Evolutionary conservation across 1,140 invertebrate species (phyloP).

Genomic region (Phenacoccus solenopsis): DNA sequence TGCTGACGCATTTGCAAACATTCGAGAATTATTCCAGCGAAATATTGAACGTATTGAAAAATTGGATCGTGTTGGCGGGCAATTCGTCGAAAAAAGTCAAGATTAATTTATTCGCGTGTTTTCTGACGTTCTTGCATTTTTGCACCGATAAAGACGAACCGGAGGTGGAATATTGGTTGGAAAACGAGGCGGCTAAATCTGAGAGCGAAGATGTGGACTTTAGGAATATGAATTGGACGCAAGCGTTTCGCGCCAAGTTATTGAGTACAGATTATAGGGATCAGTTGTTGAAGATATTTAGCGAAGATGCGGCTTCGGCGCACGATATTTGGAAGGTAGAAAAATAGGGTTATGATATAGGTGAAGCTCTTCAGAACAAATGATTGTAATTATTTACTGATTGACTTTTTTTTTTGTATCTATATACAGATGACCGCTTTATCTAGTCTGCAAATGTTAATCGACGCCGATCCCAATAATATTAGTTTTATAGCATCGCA

Average conservation of each 20-base stretch:
- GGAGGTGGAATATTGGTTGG: background rate
- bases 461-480: constrained; percentile 63
- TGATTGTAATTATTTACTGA: background rate
- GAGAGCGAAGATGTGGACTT: background rate
- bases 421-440: constrained; percentile 65
- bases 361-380: background rate
- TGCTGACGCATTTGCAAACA: background rate
- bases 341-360: background rate
- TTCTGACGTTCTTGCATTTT: constrained; percentile 5
- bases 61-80: background rate
- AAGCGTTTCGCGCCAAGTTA: background rate
- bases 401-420: background rate
- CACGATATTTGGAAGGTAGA: constrained; percentile 11
- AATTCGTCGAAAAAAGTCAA: constrained; percentile 6
- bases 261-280: background rate
- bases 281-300: background rate
- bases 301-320: background rate
- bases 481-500: constrained; percentile 57
- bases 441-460: constrained; percentile 62
- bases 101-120: constrained; percentile 8
- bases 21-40: constrained; percentile 4
- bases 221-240: background rate
- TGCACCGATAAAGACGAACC: background rate
- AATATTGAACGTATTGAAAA: background rate
- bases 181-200: background rate